Conservation (phyloP, 2,888 invertebrate species). For the Drosophila quinaria region DNA sequence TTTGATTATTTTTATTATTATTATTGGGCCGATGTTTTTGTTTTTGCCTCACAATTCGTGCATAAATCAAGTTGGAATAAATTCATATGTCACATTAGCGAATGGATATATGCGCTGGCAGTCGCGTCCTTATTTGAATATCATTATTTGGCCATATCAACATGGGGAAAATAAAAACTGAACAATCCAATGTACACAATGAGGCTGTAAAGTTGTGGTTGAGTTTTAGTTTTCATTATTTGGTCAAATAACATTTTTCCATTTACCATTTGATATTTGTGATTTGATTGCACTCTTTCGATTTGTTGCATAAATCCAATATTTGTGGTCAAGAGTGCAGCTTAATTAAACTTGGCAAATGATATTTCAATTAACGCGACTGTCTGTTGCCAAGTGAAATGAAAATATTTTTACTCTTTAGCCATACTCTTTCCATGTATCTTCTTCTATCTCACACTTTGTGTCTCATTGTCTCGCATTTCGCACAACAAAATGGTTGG, state of each 20-base stretch:
- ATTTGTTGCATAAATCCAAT: constrained; percentile 37
- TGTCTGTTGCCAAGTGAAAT: constrained; percentile 36
- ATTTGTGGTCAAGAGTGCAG: constrained; percentile 40
- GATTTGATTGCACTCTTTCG: constrained; percentile 17
- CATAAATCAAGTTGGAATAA: constrained; percentile 74
- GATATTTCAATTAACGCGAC: constrained; percentile 68
- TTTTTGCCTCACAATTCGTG: constrained; percentile 46
- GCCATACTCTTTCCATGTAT: neutral
- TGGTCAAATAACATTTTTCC: neutral
- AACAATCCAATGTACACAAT: neutral
- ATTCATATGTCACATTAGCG: constrained; percentile 75
- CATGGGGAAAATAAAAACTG: neutral
- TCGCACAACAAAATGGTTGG: constrained; percentile 45
- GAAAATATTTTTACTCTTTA: constrained; percentile 61
- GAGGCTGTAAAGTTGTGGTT: neutral
- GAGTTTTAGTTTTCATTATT: constrained; percentile 8
- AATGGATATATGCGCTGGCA: constrained; percentile 51
- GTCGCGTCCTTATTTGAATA: constrained; percentile 46
- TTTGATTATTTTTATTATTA: constrained; percentile 27
- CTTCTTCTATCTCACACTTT: constrained; percentile 8
- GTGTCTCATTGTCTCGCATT: constrained; percentile 36
- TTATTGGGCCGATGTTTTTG: constrained; percentile 37
- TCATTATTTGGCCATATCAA: constrained; percentile 49
- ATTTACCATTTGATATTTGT: neutral
- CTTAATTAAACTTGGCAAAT: constrained; percentile 66